phyloP scores from a whole-genome alignment of 2,888 invertebrate species.

The Agelastica alni region DNA sequence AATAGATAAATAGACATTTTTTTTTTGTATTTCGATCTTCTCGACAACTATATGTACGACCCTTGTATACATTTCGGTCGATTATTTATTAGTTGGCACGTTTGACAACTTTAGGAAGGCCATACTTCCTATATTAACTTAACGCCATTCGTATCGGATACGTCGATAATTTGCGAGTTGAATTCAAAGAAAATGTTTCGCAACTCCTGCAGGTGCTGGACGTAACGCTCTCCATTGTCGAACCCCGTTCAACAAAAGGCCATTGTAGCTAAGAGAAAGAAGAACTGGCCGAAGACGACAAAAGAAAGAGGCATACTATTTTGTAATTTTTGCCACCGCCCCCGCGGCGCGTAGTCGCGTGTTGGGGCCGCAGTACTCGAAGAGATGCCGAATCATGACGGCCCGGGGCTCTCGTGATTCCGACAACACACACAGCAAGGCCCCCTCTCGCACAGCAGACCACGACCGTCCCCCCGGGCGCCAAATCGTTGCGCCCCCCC shows the following conservation, averaged over 20 bases:
- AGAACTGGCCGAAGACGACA: constrained; percentile 16
- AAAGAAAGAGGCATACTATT: constrained; percentile 37
- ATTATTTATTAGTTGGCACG: too few species aligned
- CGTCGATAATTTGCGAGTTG: background rate
- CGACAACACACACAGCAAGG: constrained; percentile 36
- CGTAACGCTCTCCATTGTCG: too few species aligned
- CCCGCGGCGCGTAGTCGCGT: constrained; percentile 57
- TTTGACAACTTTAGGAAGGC: too few species aligned
- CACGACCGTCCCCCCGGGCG: constrained; percentile 53
- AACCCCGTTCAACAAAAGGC: constrained; percentile 23
- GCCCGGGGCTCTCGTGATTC: constrained; percentile 48
- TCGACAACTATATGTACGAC: too few species aligned
- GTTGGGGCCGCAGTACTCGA: constrained; percentile 40
- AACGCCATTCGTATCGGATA: too few species aligned
- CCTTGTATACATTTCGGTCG: too few species aligned
- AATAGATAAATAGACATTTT: too few species aligned
- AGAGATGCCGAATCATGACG: constrained; percentile 45
- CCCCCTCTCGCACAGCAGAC: constrained; percentile 49
- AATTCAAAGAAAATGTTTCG: background rate
- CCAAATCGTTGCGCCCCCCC: constrained; percentile 51
- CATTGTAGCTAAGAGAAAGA: constrained; percentile 18
- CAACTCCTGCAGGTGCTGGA: too few species aligned
- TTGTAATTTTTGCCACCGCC: constrained; percentile 55
- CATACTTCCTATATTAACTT: too few species aligned
- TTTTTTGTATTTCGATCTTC: too few species aligned